A percentile compares a stretch with the other conserved stretches of the same genome.
Conservation (phyloP, 2,113 vertebrate species). For the Chionodraco myersi region DNA sequence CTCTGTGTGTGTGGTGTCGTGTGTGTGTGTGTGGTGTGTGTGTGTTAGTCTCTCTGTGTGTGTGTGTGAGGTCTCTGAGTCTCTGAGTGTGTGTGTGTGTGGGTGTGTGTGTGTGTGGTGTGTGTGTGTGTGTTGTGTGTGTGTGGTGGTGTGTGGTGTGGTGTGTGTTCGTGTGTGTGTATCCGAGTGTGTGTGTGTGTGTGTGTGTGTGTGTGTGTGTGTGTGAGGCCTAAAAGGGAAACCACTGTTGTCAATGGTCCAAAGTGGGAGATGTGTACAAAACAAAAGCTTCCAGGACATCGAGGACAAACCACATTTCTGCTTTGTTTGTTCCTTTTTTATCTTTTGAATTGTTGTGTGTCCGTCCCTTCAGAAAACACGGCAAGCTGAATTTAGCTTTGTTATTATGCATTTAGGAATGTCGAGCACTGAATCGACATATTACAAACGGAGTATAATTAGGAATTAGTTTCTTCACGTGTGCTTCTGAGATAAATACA, state of each 20-base stretch:
- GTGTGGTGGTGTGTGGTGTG: too few species aligned
- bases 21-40: too few species aligned
- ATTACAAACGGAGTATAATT: constrained; percentile 59
- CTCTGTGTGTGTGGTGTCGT: too few species aligned
- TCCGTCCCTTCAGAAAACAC: neutral
- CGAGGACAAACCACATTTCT: constrained; percentile 38
- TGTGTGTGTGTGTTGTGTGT: too few species aligned
- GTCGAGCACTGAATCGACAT: constrained; percentile 57
- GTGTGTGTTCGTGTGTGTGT: too few species aligned
- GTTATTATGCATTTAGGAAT: constrained; percentile 48
- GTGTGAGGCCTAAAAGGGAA: neutral
- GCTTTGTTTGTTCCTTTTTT: constrained; percentile 49
- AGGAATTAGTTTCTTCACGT: constrained; percentile 14
- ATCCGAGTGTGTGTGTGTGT: neutral
- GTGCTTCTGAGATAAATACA: constrained; percentile 26
- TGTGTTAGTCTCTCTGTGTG: too few species aligned
- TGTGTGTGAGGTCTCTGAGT: too few species aligned
- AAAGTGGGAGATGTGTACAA: constrained; percentile 55
- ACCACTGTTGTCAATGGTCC: constrained; percentile 33
- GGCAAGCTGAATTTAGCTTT: neutral
- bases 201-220: neutral
- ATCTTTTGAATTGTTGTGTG: constrained; percentile 11
- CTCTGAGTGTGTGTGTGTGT: too few species aligned
- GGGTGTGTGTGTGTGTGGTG: neutral
- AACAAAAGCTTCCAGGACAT: constrained; percentile 60